Evolutionary conservation across 2,797 vertebrate genomes (phyloP).

Genomic region (Etheostoma nigrum): DNA sequence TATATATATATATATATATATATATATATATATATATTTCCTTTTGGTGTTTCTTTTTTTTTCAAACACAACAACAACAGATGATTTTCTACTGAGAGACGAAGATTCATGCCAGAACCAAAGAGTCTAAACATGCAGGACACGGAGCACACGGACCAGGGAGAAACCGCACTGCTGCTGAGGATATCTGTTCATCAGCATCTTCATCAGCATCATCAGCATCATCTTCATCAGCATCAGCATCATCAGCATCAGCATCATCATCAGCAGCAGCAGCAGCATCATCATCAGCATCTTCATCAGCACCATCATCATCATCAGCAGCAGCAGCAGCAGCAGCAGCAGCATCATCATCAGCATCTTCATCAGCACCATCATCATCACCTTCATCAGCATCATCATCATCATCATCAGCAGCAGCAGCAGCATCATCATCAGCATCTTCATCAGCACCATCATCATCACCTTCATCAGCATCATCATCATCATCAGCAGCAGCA

Average conservation of each 20-base stretch:
- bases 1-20: background rate
- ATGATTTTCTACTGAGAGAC: conserved; percentile 71
- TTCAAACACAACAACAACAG: conserved; percentile 79
- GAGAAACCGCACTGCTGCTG: conserved; percentile 5
- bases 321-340: no score
- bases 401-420: no score
- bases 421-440: background rate
- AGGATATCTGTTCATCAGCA: background rate
- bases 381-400: no score
- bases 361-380: no score
- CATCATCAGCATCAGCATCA: no score
- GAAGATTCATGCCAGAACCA: conserved; percentile 81
- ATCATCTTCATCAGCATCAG: no score
- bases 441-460: background rate
- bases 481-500: no score
- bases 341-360: no score
- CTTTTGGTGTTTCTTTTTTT: conserved; percentile 37
- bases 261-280: no score
- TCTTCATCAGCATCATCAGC: background rate
- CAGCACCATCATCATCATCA: no score
- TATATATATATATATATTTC: conserved; percentile 19
- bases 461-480: no score
- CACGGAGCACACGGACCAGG: conserved; percentile 10
- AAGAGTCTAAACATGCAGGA: conserved; percentile 82
- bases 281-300: no score